Evolutionary conservation across 2,888 invertebrate genomes (phyloP), one percentile per base, ranked within the genome.

Genomic region (Nymphalis polychloros): DNA sequence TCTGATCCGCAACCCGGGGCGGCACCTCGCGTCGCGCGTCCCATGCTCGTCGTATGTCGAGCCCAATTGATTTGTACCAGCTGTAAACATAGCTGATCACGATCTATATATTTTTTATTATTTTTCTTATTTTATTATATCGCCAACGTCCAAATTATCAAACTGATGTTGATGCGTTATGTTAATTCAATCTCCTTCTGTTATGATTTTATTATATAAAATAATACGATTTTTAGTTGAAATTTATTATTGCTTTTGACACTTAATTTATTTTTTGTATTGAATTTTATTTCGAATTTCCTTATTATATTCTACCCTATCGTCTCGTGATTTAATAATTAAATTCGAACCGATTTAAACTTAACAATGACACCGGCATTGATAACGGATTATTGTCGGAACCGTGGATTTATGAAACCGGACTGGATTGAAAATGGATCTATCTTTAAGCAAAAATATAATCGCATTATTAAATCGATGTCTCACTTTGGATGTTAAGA

Each of bases 1-100:
- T 97, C 87, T 97, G 95, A 96, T 94, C 93, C 84, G 79, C 84
- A 70, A 82, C 85, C 66, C 79, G 88, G 88, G 89, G 87, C 72
- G 83, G 84, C 78, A 76, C 84, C 61, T 72, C 78, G 49, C 84
- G 86, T 76, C 88, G 87, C 71, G 75, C 86, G 73, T 85, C 90
- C 86, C 89, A 82, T 71, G 77, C 84, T 72, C 84, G 77, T 61
- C 84, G 81, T 41, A 67, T 79, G 71, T 83, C 86, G 61, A 79
- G 78, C 73, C 82, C 83, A 17, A 78, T 88, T 41, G 89, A 90
- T 53, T 81, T 90, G 3, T 89, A 89, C 75, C 87, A 90, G 73
- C 81, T 90, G 77, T 90, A 86, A 86, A 75, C 65, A 23, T 46
- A 46, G n/a, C 27, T 19, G 13, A 16, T 23, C 49, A 52, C 27